Base-by-base conservation (phyloP, 2,888 invertebrate species). In the Aphodius granarius region DNA sequence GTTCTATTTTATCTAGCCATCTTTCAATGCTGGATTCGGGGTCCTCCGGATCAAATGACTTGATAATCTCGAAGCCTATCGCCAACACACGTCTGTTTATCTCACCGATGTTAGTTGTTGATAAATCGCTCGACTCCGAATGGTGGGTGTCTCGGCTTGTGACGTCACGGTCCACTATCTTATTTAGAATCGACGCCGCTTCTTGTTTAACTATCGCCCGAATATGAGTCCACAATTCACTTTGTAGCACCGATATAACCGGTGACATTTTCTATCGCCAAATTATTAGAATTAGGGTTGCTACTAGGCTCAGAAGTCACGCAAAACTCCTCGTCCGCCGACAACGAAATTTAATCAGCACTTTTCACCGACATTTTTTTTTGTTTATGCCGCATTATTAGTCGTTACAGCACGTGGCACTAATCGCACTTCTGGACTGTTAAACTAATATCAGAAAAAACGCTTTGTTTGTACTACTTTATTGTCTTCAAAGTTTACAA, bases 1-100 rank as follows among this genome's bases (percentile, higher is more conserved):
- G 82, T 17, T 82, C 83, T 21, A 83, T 83, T 73, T 81, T 83
- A 63, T 81, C 79, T 13, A 83, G 22, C 82, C 82, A 83, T 0
- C 77, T 75, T 3, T n/a, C 76, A 0, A 82, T 80, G 19, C 23
- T 77, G 15, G 68, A 43, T n/a, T 71, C 63, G 9, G 22, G 23
- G 19, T 75, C 64, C 18, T 77, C 77, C 15, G 75, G 77, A 16
- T 77, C 77, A 63, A 77, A 77, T 19, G 18, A 6, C 17, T 70
- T 62, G 13, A 74, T 43, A 43, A 43, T 43, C 3, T 43, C 43
- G 43, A 13, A 43, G 13, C 43, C 43, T 43, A 43, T 43, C 43
- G 43, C 43, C 3, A 43, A 43, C 43, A 13, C 43, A 6, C 43
- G 6, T 13, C 3, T 43, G 13, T 43, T 43, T 6, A 13, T 43